These are phyloP conservation scores for Lipotes vexillifer DNA, from an alignment of 2,113 vertebrate genomes.

Conservation along the genomic window DNA sequence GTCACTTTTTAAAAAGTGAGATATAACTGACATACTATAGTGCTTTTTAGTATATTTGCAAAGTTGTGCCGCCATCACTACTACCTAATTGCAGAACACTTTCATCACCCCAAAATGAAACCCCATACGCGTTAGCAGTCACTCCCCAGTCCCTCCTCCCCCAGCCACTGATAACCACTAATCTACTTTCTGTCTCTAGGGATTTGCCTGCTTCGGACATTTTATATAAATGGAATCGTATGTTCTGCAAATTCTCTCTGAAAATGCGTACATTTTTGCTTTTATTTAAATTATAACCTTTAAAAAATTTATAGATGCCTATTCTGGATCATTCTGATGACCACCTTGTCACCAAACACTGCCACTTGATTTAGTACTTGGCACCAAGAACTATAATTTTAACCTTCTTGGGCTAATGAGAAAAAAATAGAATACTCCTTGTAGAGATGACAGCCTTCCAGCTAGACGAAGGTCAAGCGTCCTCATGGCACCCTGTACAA, in stretches of 20 bases:
- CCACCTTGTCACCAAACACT: not conserved
- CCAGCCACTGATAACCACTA: not conserved
- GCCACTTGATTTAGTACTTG: constrained; percentile 21
- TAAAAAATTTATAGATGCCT: not conserved
- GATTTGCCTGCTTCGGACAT: not conserved
- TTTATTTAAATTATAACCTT: constrained; percentile 8
- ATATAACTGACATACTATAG: not conserved
- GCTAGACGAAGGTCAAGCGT: not conserved
- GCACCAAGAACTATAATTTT: not conserved
- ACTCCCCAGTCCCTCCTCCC: not conserved
- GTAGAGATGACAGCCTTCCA: not conserved
- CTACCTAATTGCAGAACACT: not conserved
- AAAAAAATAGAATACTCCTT: not conserved
- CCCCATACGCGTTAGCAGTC: not conserved
- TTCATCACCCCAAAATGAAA: not conserved
- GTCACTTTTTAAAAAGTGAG: not conserved
- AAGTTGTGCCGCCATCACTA: not conserved
- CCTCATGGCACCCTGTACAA: not conserved
- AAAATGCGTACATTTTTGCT: not conserved
- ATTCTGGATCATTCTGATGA: not conserved
- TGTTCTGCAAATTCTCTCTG: not conserved
- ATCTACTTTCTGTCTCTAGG: no score
- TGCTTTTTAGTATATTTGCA: not conserved
- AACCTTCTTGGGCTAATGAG: constrained; percentile 15
- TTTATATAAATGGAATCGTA: not conserved